phyloP scores from a whole-genome alignment of 1,140 invertebrate species.

The Fopius arisanus region DNA sequence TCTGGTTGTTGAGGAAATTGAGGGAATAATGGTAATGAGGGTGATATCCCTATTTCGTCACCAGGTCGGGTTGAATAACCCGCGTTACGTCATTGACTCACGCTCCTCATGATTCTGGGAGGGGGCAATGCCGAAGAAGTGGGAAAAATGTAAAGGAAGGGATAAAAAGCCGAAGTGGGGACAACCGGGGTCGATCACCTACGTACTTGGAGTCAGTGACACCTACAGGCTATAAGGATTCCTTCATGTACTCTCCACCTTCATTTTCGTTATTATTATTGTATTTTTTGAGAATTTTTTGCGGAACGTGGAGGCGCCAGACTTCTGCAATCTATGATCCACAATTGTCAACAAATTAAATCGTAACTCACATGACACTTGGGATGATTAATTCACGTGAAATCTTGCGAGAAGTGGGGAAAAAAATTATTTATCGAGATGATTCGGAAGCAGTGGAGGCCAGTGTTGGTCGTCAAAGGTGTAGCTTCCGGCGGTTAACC shows the following conservation, averaged over 20 bases:
- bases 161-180: constrained; percentile 41
- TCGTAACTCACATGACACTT: too few species aligned
- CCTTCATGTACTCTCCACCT: constrained; percentile 39
- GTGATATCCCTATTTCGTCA: constrained; percentile 58
- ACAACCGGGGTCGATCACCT: constrained; percentile 66
- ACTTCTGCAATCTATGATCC: too few species aligned
- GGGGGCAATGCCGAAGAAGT: constrained; percentile 27
- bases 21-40: constrained; percentile 7
- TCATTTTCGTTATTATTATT: background rate
- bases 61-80: constrained; percentile 65
- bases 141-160: constrained; percentile 33
- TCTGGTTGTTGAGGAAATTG: too few species aligned
- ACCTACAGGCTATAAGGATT: constrained; percentile 52
- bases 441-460: background rate
- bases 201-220: constrained; percentile 64
- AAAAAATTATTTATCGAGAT: background rate
- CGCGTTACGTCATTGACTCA: constrained; percentile 62
- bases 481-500: background rate
- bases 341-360: too few species aligned
- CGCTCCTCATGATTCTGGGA: constrained; percentile 43
- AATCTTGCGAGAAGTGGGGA: background rate
- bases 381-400: too few species aligned
- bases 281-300: too few species aligned
- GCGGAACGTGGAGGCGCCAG: background rate
- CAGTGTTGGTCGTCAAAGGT: background rate